Evolutionary conservation across 2,113 vertebrate species (phyloP), one percentile per base, ranked within the genome.

Genomic region (Ctenodactylus gundi): DNA sequence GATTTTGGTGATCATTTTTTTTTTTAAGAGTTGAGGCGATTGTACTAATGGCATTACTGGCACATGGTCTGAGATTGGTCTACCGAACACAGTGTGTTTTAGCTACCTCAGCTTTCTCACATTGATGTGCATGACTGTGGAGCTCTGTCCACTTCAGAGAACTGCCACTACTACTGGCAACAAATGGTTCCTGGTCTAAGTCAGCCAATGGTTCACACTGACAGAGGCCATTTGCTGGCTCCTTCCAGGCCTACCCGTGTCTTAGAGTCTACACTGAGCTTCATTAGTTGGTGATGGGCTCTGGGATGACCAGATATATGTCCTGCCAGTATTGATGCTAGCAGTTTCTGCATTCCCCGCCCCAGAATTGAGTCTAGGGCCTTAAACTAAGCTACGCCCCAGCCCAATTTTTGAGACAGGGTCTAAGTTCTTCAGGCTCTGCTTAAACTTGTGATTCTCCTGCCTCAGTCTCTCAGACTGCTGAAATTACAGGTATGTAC

Each of bases 211-310:
- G 57, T 60, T 57, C 34, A 8, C 6, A 44, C 4, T 81, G 73
- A 60, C 72, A 62, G 53, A 77, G 62, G 73, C 36, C 78, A 17
- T 82, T 72, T 88, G 72, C 41, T 77, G 85, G 51, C 77, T 77
- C 58, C n/a, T 13, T 39, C 6, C 58, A 49, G 51, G 44, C 34
- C 46, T 67, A 27, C 53, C 62, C n/a, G 23, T 18, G 53, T 70
- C 41, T 86, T 36, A 60, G 73, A 34, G 39, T 55, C 44, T 49
- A 70, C 11, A n/a, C 31, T 57, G 34, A 62, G 82, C 36, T 60
- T 94, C 13, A 31, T 20, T 17, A 31, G 58, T 39, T 73, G 82
- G 84, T 9, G 39, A 55, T 14, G n/a, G 46, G 55, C 55, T 73
- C 76, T 84, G 58, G 44, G 60, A 49, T 80, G 78, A 15, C 31